Evolutionary conservation across 2,113 vertebrate species (phyloP), one percentile per base, ranked within the genome.

Genomic region (Promerops cafer): DNA sequence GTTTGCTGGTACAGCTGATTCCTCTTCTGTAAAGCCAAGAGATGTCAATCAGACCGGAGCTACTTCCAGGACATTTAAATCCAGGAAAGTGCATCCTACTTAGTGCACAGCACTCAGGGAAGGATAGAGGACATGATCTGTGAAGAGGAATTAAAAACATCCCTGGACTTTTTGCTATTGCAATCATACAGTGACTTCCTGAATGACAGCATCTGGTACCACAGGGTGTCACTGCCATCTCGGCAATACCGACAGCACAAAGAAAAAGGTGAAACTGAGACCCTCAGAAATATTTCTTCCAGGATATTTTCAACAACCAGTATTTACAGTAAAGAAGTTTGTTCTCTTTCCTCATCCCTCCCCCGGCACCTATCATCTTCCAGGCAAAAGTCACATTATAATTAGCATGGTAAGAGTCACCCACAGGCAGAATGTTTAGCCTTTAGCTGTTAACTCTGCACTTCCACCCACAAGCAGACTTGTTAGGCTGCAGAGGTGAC

Each of bases 211-310:
- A 3, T 53, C 50, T 81, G 37, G 47, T 68, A 54, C 93, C 89
- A 96, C 93, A 84, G 16, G 91, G 82, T 95, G 96, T 83, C 93
- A 74, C 89, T 96, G 64, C 85, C 68, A 65, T 13, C 84, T 63
- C 31, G 6, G 84, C 54, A 63, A 86, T 30, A 20, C n/a, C 26
- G 15, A 39, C 30, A 91, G 26, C 8, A 16, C 15, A 40, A 40
- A 65, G 54, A 15, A 64, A 65, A 93, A 72, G 17, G 27, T 40
- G 60, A 65, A 80, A 31, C 14, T 5, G 22, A 60, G 16, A 40
- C 30, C 11, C 19, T 31, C 37, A 23, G 42, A 83, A 82, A 35
- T 72, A 54, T 14, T 42, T 54, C 27, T 78, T 79, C 31, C 23
- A 26, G 9, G 19, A 5, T 53, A 53, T 86, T 90, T 90, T 60